Evolutionary conservation across 2,113 vertebrate species (phyloP).

Genomic region (Nansenia antarctica): DNA sequence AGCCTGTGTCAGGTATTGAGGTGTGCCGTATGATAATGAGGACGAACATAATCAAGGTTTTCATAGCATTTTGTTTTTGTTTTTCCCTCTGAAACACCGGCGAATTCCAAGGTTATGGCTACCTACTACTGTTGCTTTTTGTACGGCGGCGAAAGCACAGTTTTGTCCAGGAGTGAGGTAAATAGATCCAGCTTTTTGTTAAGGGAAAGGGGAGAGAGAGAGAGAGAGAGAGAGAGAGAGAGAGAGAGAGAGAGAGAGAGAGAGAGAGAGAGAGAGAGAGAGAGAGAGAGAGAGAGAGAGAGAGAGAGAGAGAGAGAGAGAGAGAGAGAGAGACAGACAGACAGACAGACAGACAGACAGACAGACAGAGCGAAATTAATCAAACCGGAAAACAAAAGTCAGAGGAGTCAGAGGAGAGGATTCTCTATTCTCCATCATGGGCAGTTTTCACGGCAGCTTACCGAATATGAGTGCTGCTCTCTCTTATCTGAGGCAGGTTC

Average conservation of each 20-base stretch:
- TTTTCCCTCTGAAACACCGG: not conserved
- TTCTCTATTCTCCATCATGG: not conserved
- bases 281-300: too few species aligned
- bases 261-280: too few species aligned
- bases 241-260: too few species aligned
- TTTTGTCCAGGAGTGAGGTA: not conserved
- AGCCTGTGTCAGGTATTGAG: constrained; percentile 66
- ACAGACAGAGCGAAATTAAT: too few species aligned
- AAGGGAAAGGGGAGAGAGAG: too few species aligned
- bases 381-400: not conserved
- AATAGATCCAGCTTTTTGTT: too few species aligned
- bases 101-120: not conserved
- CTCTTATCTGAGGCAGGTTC: not conserved
- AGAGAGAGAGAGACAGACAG: too few species aligned
- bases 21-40: constrained; percentile 72
- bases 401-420: not conserved
- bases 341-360: too few species aligned
- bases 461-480: not conserved
- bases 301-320: too few species aligned
- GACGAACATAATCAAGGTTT: constrained; percentile 65
- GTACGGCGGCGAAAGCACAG: too few species aligned
- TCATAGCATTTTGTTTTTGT: constrained; percentile 48
- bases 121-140: too few species aligned
- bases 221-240: too few species aligned
- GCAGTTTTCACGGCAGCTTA: not conserved